Conservation (phyloP, 2,797 vertebrate species). For the Cynodonichthys magdalenae region DNA sequence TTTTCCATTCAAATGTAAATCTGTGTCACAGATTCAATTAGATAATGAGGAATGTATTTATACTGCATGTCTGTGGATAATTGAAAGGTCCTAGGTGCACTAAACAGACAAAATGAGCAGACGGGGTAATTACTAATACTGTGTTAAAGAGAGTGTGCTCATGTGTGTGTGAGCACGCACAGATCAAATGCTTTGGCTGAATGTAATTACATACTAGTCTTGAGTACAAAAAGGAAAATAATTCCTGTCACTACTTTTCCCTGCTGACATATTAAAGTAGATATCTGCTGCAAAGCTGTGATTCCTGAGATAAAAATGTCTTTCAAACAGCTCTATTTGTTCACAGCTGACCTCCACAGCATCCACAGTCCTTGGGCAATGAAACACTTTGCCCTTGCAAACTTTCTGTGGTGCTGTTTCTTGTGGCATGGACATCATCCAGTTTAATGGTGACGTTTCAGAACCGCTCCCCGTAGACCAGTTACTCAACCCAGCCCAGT, state of each 20-base stretch:
- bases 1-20: conserved; percentile 25
- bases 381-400: conserved; percentile 34
- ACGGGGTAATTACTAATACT: conserved; percentile 49
- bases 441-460: conserved; percentile 61
- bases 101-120: conserved; percentile 53
- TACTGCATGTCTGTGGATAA: conserved; percentile 45
- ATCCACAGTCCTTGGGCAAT: conserved; percentile 18
- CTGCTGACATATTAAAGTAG: conserved; percentile 30
- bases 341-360: conserved; percentile 39
- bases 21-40: conserved; percentile 38
- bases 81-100: conserved; percentile 53
- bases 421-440: conserved; percentile 41
- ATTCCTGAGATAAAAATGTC: conserved; percentile 6
- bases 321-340: conserved; percentile 13
- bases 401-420: conserved; percentile 26
- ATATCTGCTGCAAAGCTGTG: conserved; percentile 20
- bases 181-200: conserved; percentile 17
- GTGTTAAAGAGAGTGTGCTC: conserved; percentile 4
- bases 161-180: neutral
- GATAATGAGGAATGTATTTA: conserved; percentile 36
- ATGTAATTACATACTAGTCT: conserved; percentile 48
- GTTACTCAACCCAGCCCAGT: conserved; percentile 62
- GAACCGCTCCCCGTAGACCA: conserved; percentile 53
- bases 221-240: conserved; percentile 46
- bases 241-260: conserved; percentile 26